Conservation (phyloP, 1,140 invertebrate genomes). For the Phenacoccus solenopsis region DNA sequence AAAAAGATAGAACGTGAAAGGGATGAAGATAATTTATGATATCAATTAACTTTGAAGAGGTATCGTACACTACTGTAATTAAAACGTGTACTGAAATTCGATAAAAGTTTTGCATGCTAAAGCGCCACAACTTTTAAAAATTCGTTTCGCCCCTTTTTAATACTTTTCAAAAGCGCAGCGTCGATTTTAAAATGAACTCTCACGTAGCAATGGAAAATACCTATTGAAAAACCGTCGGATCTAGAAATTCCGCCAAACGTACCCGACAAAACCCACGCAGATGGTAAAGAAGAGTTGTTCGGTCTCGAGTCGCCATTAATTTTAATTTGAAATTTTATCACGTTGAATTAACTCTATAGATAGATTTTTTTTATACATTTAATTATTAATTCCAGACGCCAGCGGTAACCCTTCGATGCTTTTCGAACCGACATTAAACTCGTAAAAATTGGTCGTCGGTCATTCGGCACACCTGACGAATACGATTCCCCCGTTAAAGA, state of each 20-base stretch:
- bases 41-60: not conserved
- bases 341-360: too few relatives aligned
- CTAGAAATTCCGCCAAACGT: not conserved
- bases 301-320: not conserved
- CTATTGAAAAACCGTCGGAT: not conserved
- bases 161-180: not conserved
- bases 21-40: not conserved
- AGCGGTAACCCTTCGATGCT: too few relatives aligned
- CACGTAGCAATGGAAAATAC: too few relatives aligned
- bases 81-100: not conserved
- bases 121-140: not conserved
- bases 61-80: not conserved
- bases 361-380: too few relatives aligned
- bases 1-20: not conserved
- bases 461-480: too few relatives aligned
- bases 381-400: too few relatives aligned
- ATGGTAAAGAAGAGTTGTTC: not conserved
- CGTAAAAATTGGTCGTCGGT: too few relatives aligned
- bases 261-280: not conserved
- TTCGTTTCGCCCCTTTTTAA: not conserved
- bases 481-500: too few relatives aligned
- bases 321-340: not conserved
- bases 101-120: not conserved
- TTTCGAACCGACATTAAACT: too few relatives aligned
- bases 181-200: not conserved